Evolutionary conservation across 1,140 invertebrate genomes (phyloP).

Genomic region (Triops longicaudatus): DNA sequence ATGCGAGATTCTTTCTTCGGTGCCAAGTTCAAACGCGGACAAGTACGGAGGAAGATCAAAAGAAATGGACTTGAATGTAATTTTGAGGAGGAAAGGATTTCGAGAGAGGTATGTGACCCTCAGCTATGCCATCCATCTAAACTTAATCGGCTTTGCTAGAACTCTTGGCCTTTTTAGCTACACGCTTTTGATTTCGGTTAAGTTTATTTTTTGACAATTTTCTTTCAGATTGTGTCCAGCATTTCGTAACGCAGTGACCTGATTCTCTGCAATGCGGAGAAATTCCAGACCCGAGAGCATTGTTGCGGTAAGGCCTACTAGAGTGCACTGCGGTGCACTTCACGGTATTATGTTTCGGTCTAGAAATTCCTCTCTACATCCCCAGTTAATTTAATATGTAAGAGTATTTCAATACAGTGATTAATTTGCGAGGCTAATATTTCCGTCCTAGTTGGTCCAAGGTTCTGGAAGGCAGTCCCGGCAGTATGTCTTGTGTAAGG

Average conservation of each 20-base stretch:
- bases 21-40: no score
- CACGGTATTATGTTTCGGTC: not conserved
- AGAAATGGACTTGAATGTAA: not conserved
- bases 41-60: no score
- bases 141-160: not conserved
- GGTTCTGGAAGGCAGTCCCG: not conserved
- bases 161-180: not conserved
- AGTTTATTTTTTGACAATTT: not conserved
- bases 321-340: not conserved
- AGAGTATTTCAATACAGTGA: not conserved
- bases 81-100: not conserved
- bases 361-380: not conserved
- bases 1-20: no score
- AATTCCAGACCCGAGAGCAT: not conserved
- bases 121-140: not conserved
- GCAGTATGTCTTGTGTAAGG: not conserved
- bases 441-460: no score
- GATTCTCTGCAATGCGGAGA: not conserved
- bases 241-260: not conserved
- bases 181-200: not conserved
- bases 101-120: not conserved
- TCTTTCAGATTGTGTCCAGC: not conserved
- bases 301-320: not conserved
- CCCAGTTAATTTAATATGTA: not conserved
- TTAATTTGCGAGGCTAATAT: no score